Evolutionary conservation across 37 sponge, comb jelly and placozoan species (phyloP), one percentile per base, ranked within the genome.

Genomic region (Amphimedon queenslandica): DNA sequence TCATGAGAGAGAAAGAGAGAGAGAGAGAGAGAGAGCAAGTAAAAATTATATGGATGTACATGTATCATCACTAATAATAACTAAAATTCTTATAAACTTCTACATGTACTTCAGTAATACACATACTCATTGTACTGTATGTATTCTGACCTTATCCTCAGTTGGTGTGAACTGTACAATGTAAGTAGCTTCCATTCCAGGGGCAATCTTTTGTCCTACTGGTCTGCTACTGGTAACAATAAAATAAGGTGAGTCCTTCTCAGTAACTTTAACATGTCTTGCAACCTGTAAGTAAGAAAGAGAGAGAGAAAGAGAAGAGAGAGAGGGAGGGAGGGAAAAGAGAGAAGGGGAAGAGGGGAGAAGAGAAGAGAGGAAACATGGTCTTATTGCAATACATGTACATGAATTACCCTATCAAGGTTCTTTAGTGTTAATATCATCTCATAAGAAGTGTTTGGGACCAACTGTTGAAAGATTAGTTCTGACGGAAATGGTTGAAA

Each of bases 191-290:
- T 94, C 95, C 90, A 98, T 98, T 31, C 99, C 99, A 37, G 99
- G 99, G 31, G 99, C 99, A 30, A 92, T 90, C 71, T 94, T 94
- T n/a, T 77, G 71, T 34, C 95, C 95, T 55, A 80, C 72, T 32
- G 79, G 66, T 47, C 58, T 66, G 37, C 77, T 95, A 55, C 85
- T 77, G 21, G 77, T 58, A 6, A 94, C 53, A 40, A 64, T 77
- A 86, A 98, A 94, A 74, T 98, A 98, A 5, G 96, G 96, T 2
- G 96, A 94, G 28, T 91, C 95, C 57, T 93, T 90, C 33, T 80
- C 78, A 66, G 80, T 67, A 34, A 98, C 83, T 60, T 89, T 88
- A 40, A 98, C 77, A 47, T 87, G 81, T 30, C 94, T 67, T 37
- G 94, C 93, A 73, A 95, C 89, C 89, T 88, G 72, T 30, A 74